Conservation (phyloP, 2,888 invertebrate genomes). For the Drosophila prostipennis region DNA sequence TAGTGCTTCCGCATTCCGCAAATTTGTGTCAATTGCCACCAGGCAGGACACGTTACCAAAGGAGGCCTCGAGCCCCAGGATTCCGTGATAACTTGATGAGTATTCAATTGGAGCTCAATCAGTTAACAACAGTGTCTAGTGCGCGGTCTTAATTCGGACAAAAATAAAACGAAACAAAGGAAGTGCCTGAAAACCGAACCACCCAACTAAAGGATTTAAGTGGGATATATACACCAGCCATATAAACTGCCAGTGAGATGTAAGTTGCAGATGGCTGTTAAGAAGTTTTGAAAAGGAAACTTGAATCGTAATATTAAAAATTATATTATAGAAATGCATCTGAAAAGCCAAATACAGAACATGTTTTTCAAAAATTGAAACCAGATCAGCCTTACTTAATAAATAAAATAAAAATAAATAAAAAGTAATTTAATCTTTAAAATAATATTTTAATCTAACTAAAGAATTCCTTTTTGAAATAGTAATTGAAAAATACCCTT, state of each 20-base stretch:
- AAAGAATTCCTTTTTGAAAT: too few relatives aligned
- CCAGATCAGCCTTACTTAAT: too few relatives aligned
- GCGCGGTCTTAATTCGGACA: constrained; percentile 37
- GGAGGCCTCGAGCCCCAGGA: constrained; percentile 26
- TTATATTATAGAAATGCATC: too few relatives aligned
- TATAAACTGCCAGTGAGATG: constrained; percentile 31
- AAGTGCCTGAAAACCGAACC: not conserved
- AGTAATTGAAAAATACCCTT: too few relatives aligned
- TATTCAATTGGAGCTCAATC: constrained; percentile 75
- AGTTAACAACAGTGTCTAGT: constrained; percentile 65
- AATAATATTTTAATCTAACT: too few relatives aligned
- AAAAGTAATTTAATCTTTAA: too few relatives aligned
- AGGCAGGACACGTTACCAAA: constrained; percentile 28
- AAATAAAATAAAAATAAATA: too few relatives aligned
- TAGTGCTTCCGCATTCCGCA: constrained; percentile 72
- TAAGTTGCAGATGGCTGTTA: constrained; percentile 42
- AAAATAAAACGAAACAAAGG: not conserved
- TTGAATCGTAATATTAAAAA: too few relatives aligned
- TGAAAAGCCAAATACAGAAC: too few relatives aligned
- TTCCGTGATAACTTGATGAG: constrained; percentile 65
- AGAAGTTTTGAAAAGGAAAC: too few relatives aligned
- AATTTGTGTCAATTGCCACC: constrained; percentile 77
- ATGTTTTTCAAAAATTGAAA: too few relatives aligned
- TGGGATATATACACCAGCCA: not conserved
- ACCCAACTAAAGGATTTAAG: constrained; percentile 5